These are phyloP conservation scores for Dasysyrphus tricinctus DNA, from an alignment of 2,888 invertebrate species.

Conservation along the genomic window DNA sequence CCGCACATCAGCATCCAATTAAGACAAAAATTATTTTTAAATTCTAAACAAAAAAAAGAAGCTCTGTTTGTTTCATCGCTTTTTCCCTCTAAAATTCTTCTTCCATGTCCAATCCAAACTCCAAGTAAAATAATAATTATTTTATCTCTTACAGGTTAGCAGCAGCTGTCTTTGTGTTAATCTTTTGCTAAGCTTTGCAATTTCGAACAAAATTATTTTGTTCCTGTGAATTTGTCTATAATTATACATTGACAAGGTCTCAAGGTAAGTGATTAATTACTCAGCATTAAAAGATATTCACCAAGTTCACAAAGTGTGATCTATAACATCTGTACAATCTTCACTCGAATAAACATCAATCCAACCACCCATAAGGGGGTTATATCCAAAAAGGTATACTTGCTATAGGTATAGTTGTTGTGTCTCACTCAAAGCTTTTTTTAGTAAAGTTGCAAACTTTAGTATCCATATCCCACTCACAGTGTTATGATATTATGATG, in stretches of 20 bases:
- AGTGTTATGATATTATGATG: not conserved
- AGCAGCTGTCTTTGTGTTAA: slow-evolving; percentile 12
- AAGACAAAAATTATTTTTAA: slow-evolving; percentile 14
- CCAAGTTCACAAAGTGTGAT: slow-evolving; percentile 30
- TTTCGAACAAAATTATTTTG: slow-evolving; percentile 13
- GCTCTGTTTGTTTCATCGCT: not conserved
- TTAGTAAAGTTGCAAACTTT: slow-evolving; percentile 11
- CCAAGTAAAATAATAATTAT: not conserved
- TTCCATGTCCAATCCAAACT: not conserved
- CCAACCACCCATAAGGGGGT: not conserved
- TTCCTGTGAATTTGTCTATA: slow-evolving; percentile 29
- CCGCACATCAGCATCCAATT: slow-evolving; percentile 3
- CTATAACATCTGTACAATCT: slow-evolving; percentile 20
- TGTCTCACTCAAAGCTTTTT: slow-evolving; percentile 19
- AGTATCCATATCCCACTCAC: slow-evolving; percentile 32
- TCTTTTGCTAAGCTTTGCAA: slow-evolving; percentile 29
- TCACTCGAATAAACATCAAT: slow-evolving; percentile 1
- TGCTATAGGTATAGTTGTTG: not conserved
- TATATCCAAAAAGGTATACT: not conserved
- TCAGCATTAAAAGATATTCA: slow-evolving; percentile 32
- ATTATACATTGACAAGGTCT: slow-evolving; percentile 11
- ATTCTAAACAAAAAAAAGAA: not conserved
- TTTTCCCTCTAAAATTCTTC: not conserved
- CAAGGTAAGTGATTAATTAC: slow-evolving; percentile 57
- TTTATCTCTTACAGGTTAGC: slow-evolving; percentile 13